These are phyloP conservation scores for Helobdella robusta DNA, from an alignment of 2,888 invertebrate species.

Conservation along the genomic window DNA sequence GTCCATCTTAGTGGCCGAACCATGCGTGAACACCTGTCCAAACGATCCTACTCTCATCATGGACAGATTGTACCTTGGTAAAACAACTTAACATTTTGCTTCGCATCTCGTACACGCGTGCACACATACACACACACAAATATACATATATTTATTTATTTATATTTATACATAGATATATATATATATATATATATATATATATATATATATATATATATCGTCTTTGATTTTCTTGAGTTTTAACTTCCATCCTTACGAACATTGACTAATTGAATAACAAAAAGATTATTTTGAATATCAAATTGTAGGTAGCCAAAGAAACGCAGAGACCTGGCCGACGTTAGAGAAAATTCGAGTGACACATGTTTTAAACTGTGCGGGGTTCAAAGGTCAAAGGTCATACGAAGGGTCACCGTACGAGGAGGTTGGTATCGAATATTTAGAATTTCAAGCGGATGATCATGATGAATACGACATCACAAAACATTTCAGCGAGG, in stretches of 20 bases:
- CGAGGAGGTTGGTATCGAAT: conserved; percentile 34
- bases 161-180: no score
- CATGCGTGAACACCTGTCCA: conserved; percentile 27
- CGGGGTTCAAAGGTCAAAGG: conserved; percentile 33
- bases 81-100: no score
- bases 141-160: no score
- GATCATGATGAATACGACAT: conserved; percentile 36
- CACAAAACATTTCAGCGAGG: conserved; percentile 33
- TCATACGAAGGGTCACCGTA: conserved; percentile 32
- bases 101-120: no score
- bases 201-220: no score
- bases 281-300: no score
- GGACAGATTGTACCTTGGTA: conserved; percentile 33
- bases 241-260: no score
- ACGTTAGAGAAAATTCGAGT: conserved; percentile 31
- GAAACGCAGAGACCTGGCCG: conserved; percentile 33
- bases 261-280: no score
- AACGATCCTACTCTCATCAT: conserved; percentile 31
- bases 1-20: conserved; percentile 29
- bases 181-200: no score
- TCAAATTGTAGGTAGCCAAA: conserved; percentile 30
- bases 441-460: conserved; percentile 33
- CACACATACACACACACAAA: no score
- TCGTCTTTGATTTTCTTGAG: no score
- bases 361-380: conserved; percentile 36